Evolutionary conservation across 2,797 vertebrate genomes (phyloP).

Genomic region (Craterocephalus amniculus): DNA sequence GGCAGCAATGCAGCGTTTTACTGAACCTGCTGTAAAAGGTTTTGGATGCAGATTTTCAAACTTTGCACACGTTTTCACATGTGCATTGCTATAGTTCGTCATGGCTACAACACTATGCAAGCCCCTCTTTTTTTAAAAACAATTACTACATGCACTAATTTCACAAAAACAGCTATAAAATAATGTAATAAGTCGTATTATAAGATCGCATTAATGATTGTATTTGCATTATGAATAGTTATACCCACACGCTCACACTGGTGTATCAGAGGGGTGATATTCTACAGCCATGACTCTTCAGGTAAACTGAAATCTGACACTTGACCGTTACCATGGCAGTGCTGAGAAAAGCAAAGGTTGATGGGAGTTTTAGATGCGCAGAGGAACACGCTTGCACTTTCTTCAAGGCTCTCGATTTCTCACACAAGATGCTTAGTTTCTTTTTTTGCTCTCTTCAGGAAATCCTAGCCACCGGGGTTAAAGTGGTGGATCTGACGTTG

Average conservation of each 20-base stretch:
- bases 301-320: conserved; percentile 72
- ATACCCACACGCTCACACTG: neutral
- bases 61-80: no score
- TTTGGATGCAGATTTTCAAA: neutral
- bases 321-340: conserved; percentile 71
- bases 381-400: conserved; percentile 24
- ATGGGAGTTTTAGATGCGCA: conserved; percentile 52
- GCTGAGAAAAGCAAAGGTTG: conserved; percentile 58
- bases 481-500: neutral
- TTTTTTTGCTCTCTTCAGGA: neutral
- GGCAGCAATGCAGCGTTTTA: neutral
- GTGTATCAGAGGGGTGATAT: conserved; percentile 39
- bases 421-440: neutral
- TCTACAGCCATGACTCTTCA: conserved; percentile 34
- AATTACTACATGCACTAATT: neutral
- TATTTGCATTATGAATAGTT: neutral
- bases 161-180: neutral
- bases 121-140: no score
- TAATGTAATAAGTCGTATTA: neutral
- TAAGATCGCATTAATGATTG: neutral
- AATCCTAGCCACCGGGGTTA: neutral
- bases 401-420: neutral
- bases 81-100: neutral
- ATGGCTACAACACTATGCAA: neutral
- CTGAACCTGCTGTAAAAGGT: neutral